Base-by-base conservation (phyloP, 2,888 invertebrate genomes). In the Troides helena region DNA sequence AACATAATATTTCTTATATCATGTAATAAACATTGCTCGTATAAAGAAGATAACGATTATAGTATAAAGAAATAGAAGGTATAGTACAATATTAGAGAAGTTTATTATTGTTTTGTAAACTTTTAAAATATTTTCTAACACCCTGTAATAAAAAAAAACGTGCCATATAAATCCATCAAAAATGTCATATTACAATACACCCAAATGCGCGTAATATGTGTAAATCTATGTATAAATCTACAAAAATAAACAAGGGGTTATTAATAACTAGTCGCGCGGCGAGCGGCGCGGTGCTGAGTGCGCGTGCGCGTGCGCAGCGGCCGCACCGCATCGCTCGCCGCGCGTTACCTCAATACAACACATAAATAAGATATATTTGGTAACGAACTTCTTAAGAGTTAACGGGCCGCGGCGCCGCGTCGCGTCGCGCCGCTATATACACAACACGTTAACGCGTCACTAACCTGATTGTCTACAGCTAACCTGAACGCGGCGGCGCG, bases 351-450 rank as follows among this genome's bases (percentile, higher is more conserved):
- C 78, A 75, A 70, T 77, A 81, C 77, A 81, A 82, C 82, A 79
- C 84, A 87, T 87, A 88, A 91, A 90, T 91, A 91, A 82, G 88
- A 88, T 87, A 92, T 92, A 92, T 92, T 92, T 92, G 92, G 92
- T 92, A 92, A 92, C 92, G 74, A 90, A 91, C 87, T 89, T 86
- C 90, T 90, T 85, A 86, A 70, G 80, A 82, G 81, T 80, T 84
- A 82, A 80, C 74, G 73, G 77, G 74, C 74, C 79, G 78, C 86
- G 88, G 76, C 81, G 81, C 77, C 79, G 75, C 53, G 23, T 60
- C 63, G 21, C 81, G 81, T 77, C 79, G 75, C 53, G 23, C 56
- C 63, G 30, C 21, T 46, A 80, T 80, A 78, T 77, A 53, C 80
- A 83, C 81, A 82, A 76, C 74, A 74, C 74, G 69, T 76, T 76